Evolutionary conservation across 2,888 invertebrate species (phyloP), one percentile per base, ranked within the genome.

Genomic region (Hirudinaria manillensis): DNA sequence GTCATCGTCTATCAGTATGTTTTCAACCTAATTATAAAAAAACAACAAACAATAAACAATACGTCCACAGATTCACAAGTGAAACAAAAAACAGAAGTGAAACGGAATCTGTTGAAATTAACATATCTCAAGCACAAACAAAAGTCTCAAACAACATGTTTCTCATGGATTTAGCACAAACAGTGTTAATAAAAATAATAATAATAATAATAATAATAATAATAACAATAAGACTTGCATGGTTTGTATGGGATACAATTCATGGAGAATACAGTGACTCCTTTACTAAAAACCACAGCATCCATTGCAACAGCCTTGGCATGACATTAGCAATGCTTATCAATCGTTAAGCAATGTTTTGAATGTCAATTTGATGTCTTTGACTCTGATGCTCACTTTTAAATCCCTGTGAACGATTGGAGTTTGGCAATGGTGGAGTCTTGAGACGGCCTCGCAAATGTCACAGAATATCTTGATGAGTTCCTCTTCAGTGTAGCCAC

Each of bases 341-440:
- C 4, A 45, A 45, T 45, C 16, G 10, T 10, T 45, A 45, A 10
- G 3, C 45, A 7, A 45, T n/a, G n/a, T n/a, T n/a, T n/a, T n/a
- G n/a, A n/a, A n/a, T 10, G n/a, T 61, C 61, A 24, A 61, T 61
- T 21, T 16, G 21, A 53, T 53, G 21, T 21, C 13, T 16, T 53
- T 16, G 13, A 16, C 53, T 21, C 13, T 24, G 3, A 29, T 4
- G 34, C 79, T 82, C 83, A 90, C 92, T 89, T 94, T 94, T 80
- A 94, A 87, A 88, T 94, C 94, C 81, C 94, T 89, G 88, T 95
- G 94, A 82, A 93, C 91, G 81, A 95, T 93, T 65, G 94, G 94
- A 66, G 93, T 93, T 86, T 93, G 92, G 87, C 93, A 93, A 86
- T 93, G 93, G 86, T 94, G 94, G 79, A 95, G 88, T 78, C 93